Evolutionary conservation across 2,797 vertebrate species (phyloP).

Genomic region (Periparus ater): DNA sequence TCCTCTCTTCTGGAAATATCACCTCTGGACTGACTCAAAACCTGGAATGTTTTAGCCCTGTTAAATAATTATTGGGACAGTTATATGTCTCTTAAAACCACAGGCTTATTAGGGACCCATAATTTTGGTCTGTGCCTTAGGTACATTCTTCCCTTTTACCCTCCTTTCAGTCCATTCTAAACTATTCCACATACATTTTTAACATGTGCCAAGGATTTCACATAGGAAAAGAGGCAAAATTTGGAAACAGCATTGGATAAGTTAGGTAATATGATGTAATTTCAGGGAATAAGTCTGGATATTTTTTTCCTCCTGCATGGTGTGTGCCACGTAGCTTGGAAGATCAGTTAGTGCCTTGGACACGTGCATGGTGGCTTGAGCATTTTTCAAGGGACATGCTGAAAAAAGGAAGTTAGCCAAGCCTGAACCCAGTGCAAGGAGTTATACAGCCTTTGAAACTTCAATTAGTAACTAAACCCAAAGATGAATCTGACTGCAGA

Average conservation of each 20-base stretch:
- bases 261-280: slow-evolving; percentile 38
- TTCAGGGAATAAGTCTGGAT: slow-evolving; percentile 20
- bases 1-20: background rate
- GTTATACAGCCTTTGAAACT: background rate
- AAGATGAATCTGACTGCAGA: background rate
- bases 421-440: background rate
- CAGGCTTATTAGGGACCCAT: background rate
- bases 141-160: background rate
- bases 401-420: background rate
- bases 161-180: background rate
- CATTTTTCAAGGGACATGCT: background rate
- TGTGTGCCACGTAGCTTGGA: slow-evolving; percentile 39
- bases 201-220: background rate
- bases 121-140: background rate
- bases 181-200: background rate
- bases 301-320: background rate
- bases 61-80: slow-evolving; percentile 6
- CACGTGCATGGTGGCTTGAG: background rate
- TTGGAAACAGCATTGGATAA: slow-evolving; percentile 39
- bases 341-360: background rate
- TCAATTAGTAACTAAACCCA: background rate
- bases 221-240: background rate
- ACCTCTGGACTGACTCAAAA: background rate
- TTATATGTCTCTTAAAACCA: slow-evolving; percentile 1
- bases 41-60: background rate